A percentile compares a stretch with the other conserved stretches of the same genome.
Conservation (phyloP, 2,888 invertebrate genomes). For the Apomyelois bistriatella region DNA sequence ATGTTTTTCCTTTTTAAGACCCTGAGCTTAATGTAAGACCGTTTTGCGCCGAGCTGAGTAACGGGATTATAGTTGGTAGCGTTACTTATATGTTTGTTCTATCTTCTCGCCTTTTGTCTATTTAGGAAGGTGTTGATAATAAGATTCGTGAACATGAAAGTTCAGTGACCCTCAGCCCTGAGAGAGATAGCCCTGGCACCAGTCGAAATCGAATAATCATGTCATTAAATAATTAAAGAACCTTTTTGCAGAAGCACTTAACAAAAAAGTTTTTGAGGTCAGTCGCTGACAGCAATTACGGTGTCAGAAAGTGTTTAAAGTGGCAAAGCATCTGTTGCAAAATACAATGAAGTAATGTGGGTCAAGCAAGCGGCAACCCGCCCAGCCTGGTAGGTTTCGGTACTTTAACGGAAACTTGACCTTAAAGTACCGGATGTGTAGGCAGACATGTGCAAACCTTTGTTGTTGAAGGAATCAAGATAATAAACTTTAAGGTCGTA, state of each 20-base stretch:
- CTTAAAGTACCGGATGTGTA: constrained; percentile 9
- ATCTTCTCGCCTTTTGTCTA: too few species aligned
- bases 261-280: not conserved
- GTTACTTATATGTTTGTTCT: too few species aligned
- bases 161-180: not conserved
- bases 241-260: not conserved
- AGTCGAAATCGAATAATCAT: not conserved
- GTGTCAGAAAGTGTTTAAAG: not conserved
- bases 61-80: too few species aligned
- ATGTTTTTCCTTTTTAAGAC: too few species aligned
- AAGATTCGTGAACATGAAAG: not conserved
- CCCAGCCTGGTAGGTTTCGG: not conserved
- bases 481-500: constrained; percentile 13
- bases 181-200: not conserved
- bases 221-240: not conserved
- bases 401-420: constrained; percentile 1
- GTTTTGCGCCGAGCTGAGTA: too few species aligned
- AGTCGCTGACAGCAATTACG: not conserved
- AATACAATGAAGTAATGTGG: not conserved
- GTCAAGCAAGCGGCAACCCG: not conserved
- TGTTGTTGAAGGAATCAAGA: not conserved
- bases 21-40: too few species aligned
- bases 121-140: too few species aligned
- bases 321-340: not conserved
- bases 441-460: not conserved